phyloP scores from a whole-genome alignment of 2,113 vertebrate species.

The Platycercus adscitus region DNA sequence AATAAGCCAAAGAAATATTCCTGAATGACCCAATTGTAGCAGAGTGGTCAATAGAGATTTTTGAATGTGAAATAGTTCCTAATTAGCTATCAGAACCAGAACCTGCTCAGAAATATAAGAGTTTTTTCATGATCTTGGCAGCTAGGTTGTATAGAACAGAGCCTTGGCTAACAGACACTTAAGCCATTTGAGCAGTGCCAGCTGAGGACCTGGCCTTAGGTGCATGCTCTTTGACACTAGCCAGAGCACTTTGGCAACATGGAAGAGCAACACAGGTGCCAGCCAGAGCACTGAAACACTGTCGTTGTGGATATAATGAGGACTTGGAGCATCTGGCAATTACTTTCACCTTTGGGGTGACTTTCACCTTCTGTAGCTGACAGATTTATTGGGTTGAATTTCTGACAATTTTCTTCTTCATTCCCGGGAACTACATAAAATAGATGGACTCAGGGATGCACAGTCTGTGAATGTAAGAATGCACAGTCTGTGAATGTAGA shows the following conservation, averaged over 20 bases:
- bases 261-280: background rate
- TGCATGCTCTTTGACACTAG: background rate
- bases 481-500: background rate
- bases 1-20: background rate
- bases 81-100: background rate
- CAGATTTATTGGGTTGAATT: background rate
- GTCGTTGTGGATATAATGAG: background rate
- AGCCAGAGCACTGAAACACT: background rate
- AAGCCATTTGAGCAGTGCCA: background rate
- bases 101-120: background rate
- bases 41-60: background rate
- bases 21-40: background rate
- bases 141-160: background rate
- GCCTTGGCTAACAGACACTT: background rate
- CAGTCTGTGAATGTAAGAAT: background rate
- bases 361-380: background rate
- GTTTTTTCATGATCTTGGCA: background rate
- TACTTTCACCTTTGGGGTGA: background rate
- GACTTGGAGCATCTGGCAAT: background rate
- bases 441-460: background rate
- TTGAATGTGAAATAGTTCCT: background rate
- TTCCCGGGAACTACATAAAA: background rate
- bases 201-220: background rate
- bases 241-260: background rate
- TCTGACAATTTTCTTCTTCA: background rate